Conservation (phyloP, 1,140 invertebrate species). For the Drosophila bifasciata region DNA sequence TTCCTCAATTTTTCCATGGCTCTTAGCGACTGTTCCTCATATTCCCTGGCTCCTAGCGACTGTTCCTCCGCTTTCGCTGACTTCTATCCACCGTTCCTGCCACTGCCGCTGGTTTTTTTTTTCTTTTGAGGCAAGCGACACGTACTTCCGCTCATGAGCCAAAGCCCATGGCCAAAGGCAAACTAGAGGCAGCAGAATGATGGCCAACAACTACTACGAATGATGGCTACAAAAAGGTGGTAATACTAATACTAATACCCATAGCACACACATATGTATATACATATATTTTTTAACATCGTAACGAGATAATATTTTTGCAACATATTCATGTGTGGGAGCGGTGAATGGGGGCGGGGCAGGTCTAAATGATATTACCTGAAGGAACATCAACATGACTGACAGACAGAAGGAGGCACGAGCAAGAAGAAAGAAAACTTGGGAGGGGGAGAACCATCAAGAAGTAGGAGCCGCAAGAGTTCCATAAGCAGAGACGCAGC, state of each 20-base stretch:
- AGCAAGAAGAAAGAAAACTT: no score
- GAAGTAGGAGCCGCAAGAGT: no score
- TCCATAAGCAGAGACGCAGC: no score
- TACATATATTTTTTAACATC: conserved; percentile 49
- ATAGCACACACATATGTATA: conserved; percentile 17
- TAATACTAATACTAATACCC: conserved; percentile 10
- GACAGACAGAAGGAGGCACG: conserved; percentile 58
- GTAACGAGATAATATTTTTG: conserved; percentile 81
- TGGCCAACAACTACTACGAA: conserved; percentile 17
- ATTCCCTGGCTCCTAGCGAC: no score
- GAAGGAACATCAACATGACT: conserved; percentile 79
- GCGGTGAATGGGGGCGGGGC: conserved; percentile 14
- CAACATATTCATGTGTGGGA: conserved; percentile 61
- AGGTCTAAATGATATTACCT: conserved; percentile 80
- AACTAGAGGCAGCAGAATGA: conserved; percentile 55
- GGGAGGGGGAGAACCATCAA: background rate
- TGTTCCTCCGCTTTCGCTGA: no score
- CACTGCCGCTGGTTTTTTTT: background rate
- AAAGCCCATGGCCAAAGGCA: conserved; percentile 37
- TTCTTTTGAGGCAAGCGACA: conserved; percentile 56
- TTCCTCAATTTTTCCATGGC: no score
- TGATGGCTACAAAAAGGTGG: conserved; percentile 19
- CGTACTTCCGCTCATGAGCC: conserved; percentile 76
- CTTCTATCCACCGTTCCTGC: no score
- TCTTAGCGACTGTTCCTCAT: no score